phyloP scores from a whole-genome alignment of 2,797 vertebrate species.

The Orestias chungarensis region DNA sequence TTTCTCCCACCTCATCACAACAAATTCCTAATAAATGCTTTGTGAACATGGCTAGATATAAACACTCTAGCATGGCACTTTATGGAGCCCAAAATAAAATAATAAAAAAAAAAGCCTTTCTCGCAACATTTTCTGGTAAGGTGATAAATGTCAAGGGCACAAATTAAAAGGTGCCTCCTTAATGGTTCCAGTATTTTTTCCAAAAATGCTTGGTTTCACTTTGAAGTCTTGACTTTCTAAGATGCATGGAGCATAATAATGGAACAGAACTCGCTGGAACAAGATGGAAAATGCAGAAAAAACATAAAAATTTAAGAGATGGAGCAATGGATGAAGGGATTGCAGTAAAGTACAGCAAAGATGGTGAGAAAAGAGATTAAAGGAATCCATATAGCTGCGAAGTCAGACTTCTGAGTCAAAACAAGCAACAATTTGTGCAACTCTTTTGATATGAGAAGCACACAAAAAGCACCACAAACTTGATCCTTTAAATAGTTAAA shows the following conservation, averaged over 20 bases:
- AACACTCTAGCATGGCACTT: background rate
- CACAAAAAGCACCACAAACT: slow-evolving; percentile 41
- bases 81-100: slow-evolving; percentile 8
- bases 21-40: background rate
- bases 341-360: slow-evolving; percentile 13
- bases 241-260: slow-evolving; percentile 6
- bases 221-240: slow-evolving; percentile 18
- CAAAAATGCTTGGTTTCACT: slow-evolving; percentile 42
- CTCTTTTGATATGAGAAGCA: slow-evolving; percentile 64
- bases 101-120: slow-evolving; percentile 34
- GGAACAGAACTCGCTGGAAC: slow-evolving; percentile 8
- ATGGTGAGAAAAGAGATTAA: slow-evolving; percentile 26
- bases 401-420: slow-evolving; percentile 8
- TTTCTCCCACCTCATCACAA: background rate
- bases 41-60: background rate
- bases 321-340: slow-evolving; percentile 15
- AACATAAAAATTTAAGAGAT: slow-evolving; percentile 6
- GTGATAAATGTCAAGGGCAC: slow-evolving; percentile 28
- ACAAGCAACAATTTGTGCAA: slow-evolving; percentile 38
- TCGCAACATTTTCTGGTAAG: slow-evolving; percentile 27
- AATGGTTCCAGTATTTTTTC: slow-evolving; percentile 33
- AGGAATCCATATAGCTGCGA: background rate
- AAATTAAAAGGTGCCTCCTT: slow-evolving; percentile 21
- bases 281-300: slow-evolving; percentile 14
- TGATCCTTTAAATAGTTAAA: slow-evolving; percentile 48